Evolutionary conservation across 2,888 invertebrate species (phyloP).

Genomic region (Oscheius myriophilus): DNA sequence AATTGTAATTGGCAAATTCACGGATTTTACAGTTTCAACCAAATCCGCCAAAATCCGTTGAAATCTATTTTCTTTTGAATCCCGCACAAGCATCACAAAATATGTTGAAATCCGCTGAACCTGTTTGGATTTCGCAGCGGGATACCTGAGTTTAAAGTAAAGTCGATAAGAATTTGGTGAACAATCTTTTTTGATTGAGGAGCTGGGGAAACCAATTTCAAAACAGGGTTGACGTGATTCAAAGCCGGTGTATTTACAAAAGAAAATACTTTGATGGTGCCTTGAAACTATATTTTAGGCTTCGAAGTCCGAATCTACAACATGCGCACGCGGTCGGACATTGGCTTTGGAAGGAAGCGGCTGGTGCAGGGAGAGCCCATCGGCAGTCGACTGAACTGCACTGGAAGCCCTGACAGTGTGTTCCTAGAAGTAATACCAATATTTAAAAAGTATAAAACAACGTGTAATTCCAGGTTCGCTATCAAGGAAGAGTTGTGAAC

Average conservation of each 20-base stretch:
- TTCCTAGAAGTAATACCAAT: conserved; percentile 61
- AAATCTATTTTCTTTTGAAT: too few relatives aligned
- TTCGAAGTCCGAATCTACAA: conserved; percentile 69
- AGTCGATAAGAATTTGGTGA: not conserved
- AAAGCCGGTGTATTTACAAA: too few relatives aligned
- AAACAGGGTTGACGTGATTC: too few relatives aligned
- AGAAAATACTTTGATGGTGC: too few relatives aligned
- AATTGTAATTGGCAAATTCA: too few relatives aligned
- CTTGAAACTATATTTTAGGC: too few relatives aligned
- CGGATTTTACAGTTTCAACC: too few relatives aligned
- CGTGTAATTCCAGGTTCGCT: conserved; percentile 54
- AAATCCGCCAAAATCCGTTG: too few relatives aligned
- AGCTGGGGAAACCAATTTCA: not conserved
- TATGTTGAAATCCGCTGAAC: too few relatives aligned
- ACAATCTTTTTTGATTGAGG: not conserved
- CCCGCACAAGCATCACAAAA: too few relatives aligned
- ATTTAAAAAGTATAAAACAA: not conserved
- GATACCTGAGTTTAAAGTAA: too few relatives aligned
- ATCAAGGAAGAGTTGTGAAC: conserved; percentile 66
- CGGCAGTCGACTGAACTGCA: conserved; percentile 55
- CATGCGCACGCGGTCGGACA: conserved; percentile 60
- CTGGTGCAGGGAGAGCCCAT: conserved; percentile 66
- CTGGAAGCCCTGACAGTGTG: conserved; percentile 60
- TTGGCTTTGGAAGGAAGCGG: conserved; percentile 60
- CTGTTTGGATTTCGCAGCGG: too few relatives aligned